phyloP scores from a whole-genome alignment of 1,140 invertebrate species.

The Holotrichia oblita region DNA sequence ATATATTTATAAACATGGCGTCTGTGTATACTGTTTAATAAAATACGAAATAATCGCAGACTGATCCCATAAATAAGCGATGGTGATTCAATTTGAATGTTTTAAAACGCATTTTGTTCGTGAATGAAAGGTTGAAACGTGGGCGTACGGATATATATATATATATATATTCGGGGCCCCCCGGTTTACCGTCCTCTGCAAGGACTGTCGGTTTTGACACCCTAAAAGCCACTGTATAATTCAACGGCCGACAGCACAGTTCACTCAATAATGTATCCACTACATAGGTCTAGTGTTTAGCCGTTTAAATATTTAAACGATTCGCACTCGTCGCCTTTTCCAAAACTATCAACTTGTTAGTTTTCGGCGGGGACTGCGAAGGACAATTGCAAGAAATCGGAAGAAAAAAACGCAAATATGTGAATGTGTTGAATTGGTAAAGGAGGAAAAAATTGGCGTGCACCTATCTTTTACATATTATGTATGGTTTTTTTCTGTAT shows the following conservation, averaged over 20 bases:
- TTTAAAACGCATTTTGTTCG: constrained; percentile 35
- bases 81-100: constrained; percentile 7
- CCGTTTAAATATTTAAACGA: constrained; percentile 40
- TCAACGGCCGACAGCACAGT: constrained; percentile 42
- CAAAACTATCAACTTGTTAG: constrained; percentile 39
- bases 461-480: not conserved
- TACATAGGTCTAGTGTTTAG: constrained; percentile 44
- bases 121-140: constrained; percentile 31
- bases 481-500: too few relatives aligned
- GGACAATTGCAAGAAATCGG: too few relatives aligned
- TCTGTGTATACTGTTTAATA: constrained; percentile 33
- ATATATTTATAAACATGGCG: constrained; percentile 31
- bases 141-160: too few relatives aligned
- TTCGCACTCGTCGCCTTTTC: constrained; percentile 32
- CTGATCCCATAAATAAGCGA: constrained; percentile 27
- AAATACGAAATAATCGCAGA: constrained; percentile 35
- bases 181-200: not conserved
- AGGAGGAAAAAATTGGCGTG: too few relatives aligned
- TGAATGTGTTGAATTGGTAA: too few relatives aligned
- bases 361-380: not conserved
- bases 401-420: not conserved
- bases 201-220: constrained; percentile 40
- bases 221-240: constrained; percentile 44
- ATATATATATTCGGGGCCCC: too few relatives aligned
- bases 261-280: constrained; percentile 40